Evolutionary conservation across 2,888 invertebrate genomes (phyloP), one percentile per base, ranked within the genome.

Genomic region (Plagodis pulveraria): DNA sequence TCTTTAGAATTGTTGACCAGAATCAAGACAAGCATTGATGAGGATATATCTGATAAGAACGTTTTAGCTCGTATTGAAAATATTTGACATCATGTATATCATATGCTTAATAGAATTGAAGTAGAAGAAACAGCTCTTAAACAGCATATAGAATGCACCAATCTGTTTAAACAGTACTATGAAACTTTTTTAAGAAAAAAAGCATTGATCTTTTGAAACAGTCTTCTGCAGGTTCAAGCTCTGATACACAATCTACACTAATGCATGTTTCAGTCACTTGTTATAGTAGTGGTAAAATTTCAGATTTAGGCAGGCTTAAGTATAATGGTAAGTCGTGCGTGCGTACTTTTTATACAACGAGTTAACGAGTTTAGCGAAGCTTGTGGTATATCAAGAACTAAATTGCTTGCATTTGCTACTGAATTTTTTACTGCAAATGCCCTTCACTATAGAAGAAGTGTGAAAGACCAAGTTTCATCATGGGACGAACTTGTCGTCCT

Each of bases 281-380:
- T 45, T 32, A 45, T 12, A 5, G 43, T 9, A 12, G 8, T 10
- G 9, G 45, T 10, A 7, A 5, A 32, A 7, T 5, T 7, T 5
- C 45, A 4, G 33, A 45, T 33, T 10, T 45, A 33, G 5, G 12
- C 33, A 45, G 33, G 33, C 5, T 45, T 6, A 45, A 45, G 9
- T 45, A 9, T 9, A 10, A 45, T 45, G 45, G 45, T 5, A 45
- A 33, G 33, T 9, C 33, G 32, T 45, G 45, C 45, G 45, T 45
- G 9, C 32, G 45, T 9, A 4, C 45, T n/a, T 5, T 66, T 63
- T 35, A 60, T 66, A 0, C 53, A 60, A 42, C 45, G 44, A 9
- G 40, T 61, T 5, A 10, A 45, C 4, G 45, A 45, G 9, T 45
- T 45, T 10, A 4, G 32, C 12, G 5, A 45, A 9, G 45, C 45